Evolutionary conservation across 1,140 invertebrate genomes (phyloP), one percentile per base, ranked within the genome.

Genomic region (Ylistrum balloti): DNA sequence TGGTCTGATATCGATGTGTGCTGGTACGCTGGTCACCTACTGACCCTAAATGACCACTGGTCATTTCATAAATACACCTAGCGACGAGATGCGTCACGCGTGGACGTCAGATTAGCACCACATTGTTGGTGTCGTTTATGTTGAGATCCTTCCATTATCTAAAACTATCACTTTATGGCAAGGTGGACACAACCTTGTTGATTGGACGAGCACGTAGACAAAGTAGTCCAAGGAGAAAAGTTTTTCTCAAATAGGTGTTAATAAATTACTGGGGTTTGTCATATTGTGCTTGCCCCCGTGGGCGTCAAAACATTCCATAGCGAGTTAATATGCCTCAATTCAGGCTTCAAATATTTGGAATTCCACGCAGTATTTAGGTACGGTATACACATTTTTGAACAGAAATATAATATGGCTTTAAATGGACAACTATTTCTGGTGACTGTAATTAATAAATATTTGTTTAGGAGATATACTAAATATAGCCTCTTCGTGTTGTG

Each of bases 301-400:
- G 56, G 56, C 56, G 56, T 74, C 56, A 74, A 74, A 74, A 74
- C 56, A 74, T 74, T 74, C 56, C 56, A 28, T 74, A 28, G 22
- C 22, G 2, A 74, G 56, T 17, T 74, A 74, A 28, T 74, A 28
- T 74, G 56, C n/a, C 56, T 28, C 15, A 74, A 28, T 74, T 74
- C 22, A n/a, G 28, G 1, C n/a, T n/a, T n/a, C 56, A n/a, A n/a
- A 74, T 74, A 74, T 28, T 74, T 28, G 22, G 56, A 74, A 74
- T 74, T 74, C 56, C 56, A 28, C 7, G 5, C 0, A 1, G n/a
- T 74, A 74, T 74, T 74, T 48, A 74, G 1, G 0, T 74, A 74
- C 56, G 2, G 11, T 48, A 48, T 48, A 0, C 22, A 17, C 17
- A 74, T 9, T 28, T 74, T 74, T 74, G 28, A 38, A n/a, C 56